These are phyloP conservation scores for Vanessa atalanta DNA, from an alignment of 1,140 invertebrate species.

Conservation along the genomic window DNA sequence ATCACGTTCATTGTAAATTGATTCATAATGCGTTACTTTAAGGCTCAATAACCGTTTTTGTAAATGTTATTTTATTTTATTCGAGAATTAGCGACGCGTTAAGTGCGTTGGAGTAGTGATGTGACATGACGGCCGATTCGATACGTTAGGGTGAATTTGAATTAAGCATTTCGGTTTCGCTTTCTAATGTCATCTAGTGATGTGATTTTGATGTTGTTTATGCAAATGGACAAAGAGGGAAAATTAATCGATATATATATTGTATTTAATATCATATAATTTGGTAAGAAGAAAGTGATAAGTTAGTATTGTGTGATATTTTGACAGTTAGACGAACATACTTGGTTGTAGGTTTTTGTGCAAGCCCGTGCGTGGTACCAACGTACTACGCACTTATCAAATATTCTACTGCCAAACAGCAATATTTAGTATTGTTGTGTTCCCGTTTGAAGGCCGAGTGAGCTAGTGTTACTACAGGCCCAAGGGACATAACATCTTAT, in stretches of 20 bases:
- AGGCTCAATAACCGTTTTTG: background rate
- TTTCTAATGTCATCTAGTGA: constrained; percentile 40
- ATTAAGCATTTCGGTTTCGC: constrained; percentile 47
- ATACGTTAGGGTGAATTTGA: constrained; percentile 51
- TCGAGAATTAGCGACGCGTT: constrained; percentile 46
- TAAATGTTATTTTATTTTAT: constrained; percentile 8
- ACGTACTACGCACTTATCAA: too few species aligned
- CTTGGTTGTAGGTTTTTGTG: too few species aligned
- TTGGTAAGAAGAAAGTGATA: too few species aligned
- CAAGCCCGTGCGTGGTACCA: too few species aligned
- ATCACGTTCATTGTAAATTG: constrained; percentile 18
- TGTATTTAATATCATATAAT: too few species aligned
- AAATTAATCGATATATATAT: background rate
- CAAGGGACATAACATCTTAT: too few species aligned
- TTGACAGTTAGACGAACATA: too few species aligned
- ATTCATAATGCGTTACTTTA: constrained; percentile 19
- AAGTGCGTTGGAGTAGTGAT: constrained; percentile 54
- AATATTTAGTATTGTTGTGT: too few species aligned
- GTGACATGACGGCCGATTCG: constrained; percentile 52
- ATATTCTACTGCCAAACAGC: too few species aligned
- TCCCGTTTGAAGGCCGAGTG: too few species aligned
- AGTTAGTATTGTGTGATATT: too few species aligned
- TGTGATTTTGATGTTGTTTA: constrained; percentile 49
- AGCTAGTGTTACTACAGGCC: too few species aligned
- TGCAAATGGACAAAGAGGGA: constrained; percentile 38